Conservation (phyloP, 1,140 invertebrate genomes). For the Archivesica marissinica region DNA sequence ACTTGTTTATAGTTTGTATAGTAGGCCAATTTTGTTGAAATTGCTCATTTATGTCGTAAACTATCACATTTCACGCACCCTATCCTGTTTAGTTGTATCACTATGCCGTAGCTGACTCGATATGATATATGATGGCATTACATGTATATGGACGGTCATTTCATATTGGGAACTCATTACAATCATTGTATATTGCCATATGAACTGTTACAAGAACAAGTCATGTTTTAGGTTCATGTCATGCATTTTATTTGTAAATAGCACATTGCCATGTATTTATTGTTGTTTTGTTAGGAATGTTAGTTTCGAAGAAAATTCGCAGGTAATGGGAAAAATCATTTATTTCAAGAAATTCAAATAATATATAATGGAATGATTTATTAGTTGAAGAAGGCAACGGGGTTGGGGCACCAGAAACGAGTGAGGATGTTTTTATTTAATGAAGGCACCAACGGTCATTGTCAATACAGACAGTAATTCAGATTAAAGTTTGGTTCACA, state of each 20-base stretch:
- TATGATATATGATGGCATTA: neutral
- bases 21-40: conserved; percentile 26
- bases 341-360: neutral
- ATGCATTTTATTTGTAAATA: conserved; percentile 17
- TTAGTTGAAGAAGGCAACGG: too few relatives aligned
- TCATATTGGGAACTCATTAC: neutral
- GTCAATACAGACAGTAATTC: neutral
- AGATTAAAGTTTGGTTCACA: neutral
- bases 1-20: conserved; percentile 16
- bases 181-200: neutral
- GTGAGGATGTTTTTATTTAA: neutral
- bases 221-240: neutral
- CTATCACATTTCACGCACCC: conserved; percentile 17
- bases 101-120: neutral
- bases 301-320: neutral
- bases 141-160: neutral
- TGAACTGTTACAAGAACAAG: neutral
- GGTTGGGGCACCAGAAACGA: neutral
- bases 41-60: conserved; percentile 45
- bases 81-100: neutral
- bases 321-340: neutral
- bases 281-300: neutral
- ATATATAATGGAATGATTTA: too few relatives aligned
- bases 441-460: neutral
- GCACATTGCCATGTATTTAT: conserved; percentile 10